Base-by-base conservation (phyloP, 2,888 invertebrate genomes). In the Seira musarum region DNA sequence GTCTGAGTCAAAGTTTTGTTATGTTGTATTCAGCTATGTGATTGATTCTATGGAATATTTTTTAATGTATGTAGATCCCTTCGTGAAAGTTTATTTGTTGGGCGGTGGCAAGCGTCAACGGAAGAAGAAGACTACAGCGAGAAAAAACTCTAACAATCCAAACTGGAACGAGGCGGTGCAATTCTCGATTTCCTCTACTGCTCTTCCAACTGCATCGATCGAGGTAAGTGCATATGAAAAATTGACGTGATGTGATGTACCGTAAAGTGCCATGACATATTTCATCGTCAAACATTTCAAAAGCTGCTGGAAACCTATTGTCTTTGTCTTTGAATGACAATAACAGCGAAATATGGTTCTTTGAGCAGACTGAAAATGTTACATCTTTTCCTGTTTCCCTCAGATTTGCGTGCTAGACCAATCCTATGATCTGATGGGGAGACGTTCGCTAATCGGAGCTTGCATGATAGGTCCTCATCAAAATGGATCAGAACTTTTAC, bases 81-180 rank as follows among this genome's bases (percentile, higher is more conserved):
- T 93, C 88, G 96, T 95, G 19, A 93, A 96, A 91, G 94, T 96
- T 68, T 94, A 95, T 88, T 90, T 96, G 71, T 91, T 95, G 84
- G 93, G 94, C 87, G 95, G 95, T 87, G 96, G 96, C 0, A 95
- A 94, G 87, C 92, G 95, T 66, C 93, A 94, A 46, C 94, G 96
- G 89, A 93, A 94, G 89, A 96, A 96, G 92, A 96, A 96, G 90
- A 96, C 96, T 35, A 93, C 94, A 10, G 93, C 93, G 80, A 91
- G 92, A 80, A 93, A 93, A 88, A 92, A 93, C 61, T 94, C 93
- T 84, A 91, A 92, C 85, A 94, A 93, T 89, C 96, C 96, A 1
- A 94, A 94, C 15, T 97, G 96, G 96, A 96, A 97, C 88, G 97
- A 97, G 89, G 95, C 96, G 17, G 91, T 96, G 80, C 94, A 94